phyloP scores from a whole-genome alignment of 2,113 vertebrate genomes.

The Zosterops japonicus region DNA sequence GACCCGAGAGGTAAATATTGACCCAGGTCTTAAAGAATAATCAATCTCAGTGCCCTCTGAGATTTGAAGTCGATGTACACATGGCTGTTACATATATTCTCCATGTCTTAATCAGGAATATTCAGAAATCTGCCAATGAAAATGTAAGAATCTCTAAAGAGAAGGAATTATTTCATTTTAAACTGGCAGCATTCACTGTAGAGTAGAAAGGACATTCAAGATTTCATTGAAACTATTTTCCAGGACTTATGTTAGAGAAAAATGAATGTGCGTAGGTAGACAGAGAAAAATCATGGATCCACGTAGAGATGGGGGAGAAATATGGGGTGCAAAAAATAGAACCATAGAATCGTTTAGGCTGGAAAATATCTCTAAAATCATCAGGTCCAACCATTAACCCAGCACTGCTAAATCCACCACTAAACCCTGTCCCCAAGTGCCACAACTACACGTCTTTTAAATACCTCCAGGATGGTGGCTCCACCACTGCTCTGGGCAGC shows the following conservation, averaged over 20 bases:
- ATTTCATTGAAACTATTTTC: neutral
- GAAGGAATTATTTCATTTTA: neutral
- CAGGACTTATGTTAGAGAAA: neutral
- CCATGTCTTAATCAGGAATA: conserved; percentile 39
- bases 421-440: neutral
- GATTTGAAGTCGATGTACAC: conserved; percentile 25
- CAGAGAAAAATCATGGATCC: neutral
- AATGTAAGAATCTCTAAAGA: neutral
- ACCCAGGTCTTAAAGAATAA: conserved; percentile 49
- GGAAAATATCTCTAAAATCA: neutral
- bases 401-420: neutral
- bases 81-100: conserved; percentile 39
- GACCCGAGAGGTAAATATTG: conserved; percentile 67
- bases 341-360: fast-evolving
- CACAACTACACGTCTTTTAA: neutral
- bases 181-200: neutral
- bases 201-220: neutral
- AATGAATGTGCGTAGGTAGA: neutral
- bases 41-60: conserved; percentile 33
- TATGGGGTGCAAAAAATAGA: neutral
- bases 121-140: conserved; percentile 20
- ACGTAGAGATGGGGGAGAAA: neutral
- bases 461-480: neutral
- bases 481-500: neutral
- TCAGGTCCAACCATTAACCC: neutral